Evolutionary conservation across 2,797 vertebrate species (phyloP).

Genomic region (Clarias pachynema): DNA sequence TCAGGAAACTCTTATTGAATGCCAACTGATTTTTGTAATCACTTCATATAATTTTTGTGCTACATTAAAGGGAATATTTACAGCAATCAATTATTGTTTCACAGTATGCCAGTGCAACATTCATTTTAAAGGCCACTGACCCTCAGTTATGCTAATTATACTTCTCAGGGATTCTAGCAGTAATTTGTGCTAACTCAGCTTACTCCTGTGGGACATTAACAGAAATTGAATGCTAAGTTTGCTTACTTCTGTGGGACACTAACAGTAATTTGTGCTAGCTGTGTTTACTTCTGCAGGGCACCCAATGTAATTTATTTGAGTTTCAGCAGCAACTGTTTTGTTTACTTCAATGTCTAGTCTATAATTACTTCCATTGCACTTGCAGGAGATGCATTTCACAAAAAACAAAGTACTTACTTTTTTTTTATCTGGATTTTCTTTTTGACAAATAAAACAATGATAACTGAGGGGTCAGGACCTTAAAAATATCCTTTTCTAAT

Average conservation of each 20-base stretch:
- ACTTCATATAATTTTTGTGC: neutral
- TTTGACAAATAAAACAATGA: neutral
- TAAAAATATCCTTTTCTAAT: neutral
- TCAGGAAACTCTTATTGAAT: neutral
- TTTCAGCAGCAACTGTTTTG: neutral
- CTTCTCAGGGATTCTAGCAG: neutral
- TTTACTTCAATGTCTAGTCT: slow-evolving; percentile 17
- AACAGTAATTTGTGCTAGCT: neutral
- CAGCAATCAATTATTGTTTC: neutral
- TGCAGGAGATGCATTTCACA: neutral
- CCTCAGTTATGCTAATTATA: neutral
- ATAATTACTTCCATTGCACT: slow-evolving; percentile 30
- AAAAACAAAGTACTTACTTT: neutral
- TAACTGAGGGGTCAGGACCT: neutral
- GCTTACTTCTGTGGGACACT: neutral
- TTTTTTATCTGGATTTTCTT: neutral
- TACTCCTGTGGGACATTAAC: neutral
- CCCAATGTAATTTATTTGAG: neutral
- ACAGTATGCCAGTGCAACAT: neutral
- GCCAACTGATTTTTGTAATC: neutral
- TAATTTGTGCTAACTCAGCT: neutral
- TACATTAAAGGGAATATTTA: neutral
- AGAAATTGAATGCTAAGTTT: slow-evolving; percentile 1
- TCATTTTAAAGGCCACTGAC: slow-evolving; percentile 4
- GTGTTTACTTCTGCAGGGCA: slow-evolving; percentile 5